Percentiles rank a stretch among this genome's conserved stretches.
Evolutionary conservation across 2,797 vertebrate genomes (phyloP).

Genomic region (Eospalax fontanierii): DNA sequence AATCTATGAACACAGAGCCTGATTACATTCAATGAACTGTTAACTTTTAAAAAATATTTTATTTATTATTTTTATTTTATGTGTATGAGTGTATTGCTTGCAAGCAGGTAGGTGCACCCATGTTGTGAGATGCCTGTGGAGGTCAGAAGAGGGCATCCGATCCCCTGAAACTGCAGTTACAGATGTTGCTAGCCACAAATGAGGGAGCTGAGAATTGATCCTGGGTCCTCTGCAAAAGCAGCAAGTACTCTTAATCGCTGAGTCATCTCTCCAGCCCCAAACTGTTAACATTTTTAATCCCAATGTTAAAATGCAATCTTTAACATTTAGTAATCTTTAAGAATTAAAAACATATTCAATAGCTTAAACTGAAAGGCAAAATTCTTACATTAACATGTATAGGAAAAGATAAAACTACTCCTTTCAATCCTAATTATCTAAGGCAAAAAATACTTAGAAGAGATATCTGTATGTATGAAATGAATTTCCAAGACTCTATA

Average conservation of each 20-base stretch:
- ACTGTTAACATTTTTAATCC: conserved; percentile 51
- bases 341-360: conserved; percentile 60
- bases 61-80: no score
- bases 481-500: conserved; percentile 24
- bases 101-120: no score
- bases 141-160: no score
- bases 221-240: no score
- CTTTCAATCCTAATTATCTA: conserved; percentile 52
- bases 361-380: conserved; percentile 9
- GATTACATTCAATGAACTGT: neutral
- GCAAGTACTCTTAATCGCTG: no score
- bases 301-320: conserved; percentile 55
- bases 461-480: neutral
- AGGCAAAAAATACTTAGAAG: conserved; percentile 47
- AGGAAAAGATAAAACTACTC: neutral
- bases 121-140: no score
- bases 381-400: conserved; percentile 41
- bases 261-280: no score
- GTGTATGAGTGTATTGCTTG: no score
- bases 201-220: no score
- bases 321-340: conserved; percentile 9
- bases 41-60: no score
- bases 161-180: no score
- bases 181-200: no score
- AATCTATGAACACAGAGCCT: neutral